Conservation (phyloP, 2,888 invertebrate species). For the Chymomyza caudatula region DNA sequence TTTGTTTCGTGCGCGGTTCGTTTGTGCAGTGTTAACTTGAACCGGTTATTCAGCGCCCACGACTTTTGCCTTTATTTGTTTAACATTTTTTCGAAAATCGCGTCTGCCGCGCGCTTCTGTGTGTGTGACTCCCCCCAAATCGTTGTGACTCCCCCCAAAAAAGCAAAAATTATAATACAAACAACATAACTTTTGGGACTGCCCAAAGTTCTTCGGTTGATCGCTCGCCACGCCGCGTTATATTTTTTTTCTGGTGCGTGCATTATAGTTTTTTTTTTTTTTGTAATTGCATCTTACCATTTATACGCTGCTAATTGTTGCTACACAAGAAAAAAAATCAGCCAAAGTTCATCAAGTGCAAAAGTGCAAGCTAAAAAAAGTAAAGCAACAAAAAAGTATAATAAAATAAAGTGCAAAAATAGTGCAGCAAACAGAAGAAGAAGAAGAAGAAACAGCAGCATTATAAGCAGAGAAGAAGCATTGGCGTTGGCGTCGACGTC, state of each 20-base stretch:
- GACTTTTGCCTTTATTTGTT: neutral
- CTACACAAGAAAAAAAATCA: neutral
- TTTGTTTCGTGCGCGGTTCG: neutral
- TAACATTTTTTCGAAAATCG: neutral
- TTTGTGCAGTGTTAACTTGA: neutral
- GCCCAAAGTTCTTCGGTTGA: neutral
- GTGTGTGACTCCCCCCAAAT: too few relatives aligned
- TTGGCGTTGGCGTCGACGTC: neutral
- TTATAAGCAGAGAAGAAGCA: neutral
- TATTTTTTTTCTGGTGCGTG: neutral
- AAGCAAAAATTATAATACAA: neutral
- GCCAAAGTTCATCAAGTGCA: neutral
- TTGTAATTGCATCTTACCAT: neutral
- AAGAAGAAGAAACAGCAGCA: neutral
- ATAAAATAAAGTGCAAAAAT: neutral
- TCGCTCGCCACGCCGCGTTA: neutral
- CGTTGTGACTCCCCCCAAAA: too few relatives aligned
- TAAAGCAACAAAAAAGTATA: neutral
- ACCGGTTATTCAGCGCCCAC: neutral
- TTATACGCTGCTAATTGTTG: neutral
- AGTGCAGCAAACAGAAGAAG: conserved; percentile 1
- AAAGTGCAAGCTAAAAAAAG: neutral
- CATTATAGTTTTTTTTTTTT: conserved; percentile 3
- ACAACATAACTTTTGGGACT: neutral
- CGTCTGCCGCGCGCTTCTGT: too few relatives aligned